Evolutionary conservation across 2,113 vertebrate genomes (phyloP), one percentile per base, ranked within the genome.

Genomic region (Gambusia affinis): DNA sequence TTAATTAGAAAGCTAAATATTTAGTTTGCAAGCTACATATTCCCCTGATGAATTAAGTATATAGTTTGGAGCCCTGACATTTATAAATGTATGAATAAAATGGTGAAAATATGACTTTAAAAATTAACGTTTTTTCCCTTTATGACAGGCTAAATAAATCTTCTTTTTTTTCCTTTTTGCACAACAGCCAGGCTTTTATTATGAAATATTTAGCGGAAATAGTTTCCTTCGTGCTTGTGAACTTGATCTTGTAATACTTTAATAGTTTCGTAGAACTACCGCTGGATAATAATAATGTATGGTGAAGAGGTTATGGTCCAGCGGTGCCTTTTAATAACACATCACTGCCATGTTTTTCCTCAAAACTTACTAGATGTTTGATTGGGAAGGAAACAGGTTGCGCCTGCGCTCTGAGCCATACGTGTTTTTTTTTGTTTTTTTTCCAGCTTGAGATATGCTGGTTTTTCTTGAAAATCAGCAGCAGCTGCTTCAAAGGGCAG

Each of bases 361-460:
- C 2, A 22, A 64, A 64, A 31, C 29, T 63, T 15, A 30, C 30
- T 31, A 19, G 4, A 33, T 31, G 19, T 31, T 24, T 19, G 30
- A 28, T n/a, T 42, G 31, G 47, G 12, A 39, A 35, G 42, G 0
- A 14, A 61, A 5, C 12, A 64, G 10, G 27, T 60, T 75, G 91
- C 91, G 92, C 92, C 8, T 90, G 92, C 92, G 91, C 87, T 3
- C 35, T 85, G 63, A 73, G 62, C 60, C 62, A 57, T 30, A 7
- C 29, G 3, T 54, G 10, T 37, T 37, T n/a, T n/a, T n/a, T n/a
- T n/a, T 37, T 37, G 11, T 37, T 37, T 37, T 37, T 24, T 2
- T 6, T 24, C 29, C 66, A 64, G 81, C 54, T 76, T 44, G 84
- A 90, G 87, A 76, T 86, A 85, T 91, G 87, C 51, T 83, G 57